A percentile compares a stretch with the other conserved stretches of the same genome.
Evolutionary conservation across 2,113 vertebrate species (phyloP).

Genomic region (Eupsittula cactorum): DNA sequence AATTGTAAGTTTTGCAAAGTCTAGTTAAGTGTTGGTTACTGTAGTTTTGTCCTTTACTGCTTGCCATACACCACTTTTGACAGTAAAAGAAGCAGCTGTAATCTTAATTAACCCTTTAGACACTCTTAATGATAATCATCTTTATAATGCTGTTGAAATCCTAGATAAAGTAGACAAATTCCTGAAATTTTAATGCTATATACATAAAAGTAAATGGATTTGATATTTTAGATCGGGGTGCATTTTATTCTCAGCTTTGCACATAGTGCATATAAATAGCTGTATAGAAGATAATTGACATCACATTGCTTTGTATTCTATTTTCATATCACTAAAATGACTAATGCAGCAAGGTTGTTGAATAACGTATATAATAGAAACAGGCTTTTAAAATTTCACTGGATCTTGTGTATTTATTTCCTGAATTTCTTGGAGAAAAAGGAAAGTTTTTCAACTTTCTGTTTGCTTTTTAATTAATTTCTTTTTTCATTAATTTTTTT

Average conservation of each 20-base stretch:
- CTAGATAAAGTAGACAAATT: background rate
- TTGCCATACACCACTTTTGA: background rate
- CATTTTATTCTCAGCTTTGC: background rate
- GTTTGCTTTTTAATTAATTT: constrained; percentile 51
- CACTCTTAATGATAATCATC: background rate
- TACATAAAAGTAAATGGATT: background rate
- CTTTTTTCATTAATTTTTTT: background rate
- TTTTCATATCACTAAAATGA: background rate
- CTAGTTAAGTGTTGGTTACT: background rate
- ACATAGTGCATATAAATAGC: background rate
- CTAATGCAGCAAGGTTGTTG: background rate
- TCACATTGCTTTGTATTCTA: background rate
- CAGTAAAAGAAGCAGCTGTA: background rate
- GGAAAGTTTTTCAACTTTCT: background rate
- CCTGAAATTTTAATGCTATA: background rate
- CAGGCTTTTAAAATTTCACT: background rate
- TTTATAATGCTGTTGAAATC: background rate
- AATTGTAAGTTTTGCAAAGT: background rate
- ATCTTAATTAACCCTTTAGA: constrained; percentile 5
- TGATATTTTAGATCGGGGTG: background rate
- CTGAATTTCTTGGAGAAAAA: background rate
- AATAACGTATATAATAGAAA: background rate
- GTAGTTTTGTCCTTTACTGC: background rate
- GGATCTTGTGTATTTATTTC: background rate
- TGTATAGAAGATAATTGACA: background rate